Percentiles rank a stretch among this genome's conserved stretches.
phyloP scores from a whole-genome alignment of 2,797 vertebrate genomes.

The Falco naumanni region DNA sequence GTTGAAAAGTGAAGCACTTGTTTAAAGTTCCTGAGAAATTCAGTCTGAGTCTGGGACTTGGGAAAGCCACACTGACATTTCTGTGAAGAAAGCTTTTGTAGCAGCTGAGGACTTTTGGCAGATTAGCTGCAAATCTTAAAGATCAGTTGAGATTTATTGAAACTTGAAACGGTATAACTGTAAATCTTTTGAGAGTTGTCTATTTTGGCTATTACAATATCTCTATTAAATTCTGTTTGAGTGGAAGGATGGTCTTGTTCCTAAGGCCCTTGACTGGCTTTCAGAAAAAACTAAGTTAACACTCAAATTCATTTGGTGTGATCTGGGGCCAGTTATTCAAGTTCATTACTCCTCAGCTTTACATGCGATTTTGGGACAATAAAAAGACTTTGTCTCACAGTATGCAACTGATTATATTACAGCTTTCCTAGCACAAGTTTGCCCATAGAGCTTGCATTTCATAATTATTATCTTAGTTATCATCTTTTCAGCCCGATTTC shows the following conservation, averaged over 20 bases:
- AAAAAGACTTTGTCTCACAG: constrained; percentile 1
- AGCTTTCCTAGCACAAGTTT: neutral
- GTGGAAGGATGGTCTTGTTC: neutral
- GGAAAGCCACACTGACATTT: neutral
- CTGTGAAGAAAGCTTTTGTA: neutral
- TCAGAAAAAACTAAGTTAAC: neutral
- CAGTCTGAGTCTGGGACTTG: neutral
- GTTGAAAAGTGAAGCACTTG: neutral
- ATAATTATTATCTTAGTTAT: neutral
- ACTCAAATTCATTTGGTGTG: neutral
- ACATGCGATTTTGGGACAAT: neutral
- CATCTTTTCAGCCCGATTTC: neutral
- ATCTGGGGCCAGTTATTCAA: neutral
- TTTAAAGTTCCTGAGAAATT: neutral
- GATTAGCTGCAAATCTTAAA: neutral
- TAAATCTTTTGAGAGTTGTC: neutral
- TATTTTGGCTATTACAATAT: neutral
- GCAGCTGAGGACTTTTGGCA: neutral
- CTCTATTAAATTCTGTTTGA: neutral
- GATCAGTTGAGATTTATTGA: neutral
- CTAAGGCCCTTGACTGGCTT: neutral
- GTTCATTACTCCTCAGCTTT: constrained; percentile 1
- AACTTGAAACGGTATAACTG: neutral
- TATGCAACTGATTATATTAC: neutral
- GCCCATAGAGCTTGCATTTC: neutral